phyloP scores from a whole-genome alignment of 2,113 vertebrate species.

The Myiozetetes cayanensis region DNA sequence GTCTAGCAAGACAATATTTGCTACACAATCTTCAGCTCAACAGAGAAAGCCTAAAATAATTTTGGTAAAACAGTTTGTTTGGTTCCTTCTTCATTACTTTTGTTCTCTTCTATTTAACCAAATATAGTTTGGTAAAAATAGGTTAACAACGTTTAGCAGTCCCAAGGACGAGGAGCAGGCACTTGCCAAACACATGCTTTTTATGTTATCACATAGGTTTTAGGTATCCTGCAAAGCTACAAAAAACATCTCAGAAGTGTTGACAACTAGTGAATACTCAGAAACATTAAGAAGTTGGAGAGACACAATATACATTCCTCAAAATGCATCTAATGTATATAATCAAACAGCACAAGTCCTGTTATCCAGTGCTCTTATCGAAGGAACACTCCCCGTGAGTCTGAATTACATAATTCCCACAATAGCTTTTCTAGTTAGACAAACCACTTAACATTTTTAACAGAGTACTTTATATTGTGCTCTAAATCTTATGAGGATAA shows the following conservation, averaged over 20 bases:
- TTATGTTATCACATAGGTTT: background rate
- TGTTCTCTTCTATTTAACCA: background rate
- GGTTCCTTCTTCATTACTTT: background rate
- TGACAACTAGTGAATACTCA: background rate
- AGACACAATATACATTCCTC: background rate
- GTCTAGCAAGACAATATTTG: background rate
- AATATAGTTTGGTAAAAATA: background rate
- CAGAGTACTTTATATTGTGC: background rate
- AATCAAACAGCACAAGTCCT: background rate
- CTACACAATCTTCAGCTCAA: background rate
- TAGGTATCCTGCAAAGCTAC: background rate
- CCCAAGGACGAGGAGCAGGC: background rate
- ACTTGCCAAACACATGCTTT: background rate
- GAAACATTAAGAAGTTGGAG: background rate
- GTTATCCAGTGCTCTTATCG: background rate
- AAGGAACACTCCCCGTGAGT: background rate
- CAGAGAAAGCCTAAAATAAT: background rate
- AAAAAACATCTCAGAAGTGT: background rate
- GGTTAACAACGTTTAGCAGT: background rate
- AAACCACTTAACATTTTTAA: background rate
- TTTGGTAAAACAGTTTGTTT: background rate
- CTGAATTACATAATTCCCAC: background rate
- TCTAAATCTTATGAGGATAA: background rate
- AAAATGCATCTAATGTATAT: background rate
- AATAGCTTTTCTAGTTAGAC: background rate